Evolutionary conservation across 1,140 invertebrate genomes (phyloP).

Genomic region (Eueides isabella): DNA sequence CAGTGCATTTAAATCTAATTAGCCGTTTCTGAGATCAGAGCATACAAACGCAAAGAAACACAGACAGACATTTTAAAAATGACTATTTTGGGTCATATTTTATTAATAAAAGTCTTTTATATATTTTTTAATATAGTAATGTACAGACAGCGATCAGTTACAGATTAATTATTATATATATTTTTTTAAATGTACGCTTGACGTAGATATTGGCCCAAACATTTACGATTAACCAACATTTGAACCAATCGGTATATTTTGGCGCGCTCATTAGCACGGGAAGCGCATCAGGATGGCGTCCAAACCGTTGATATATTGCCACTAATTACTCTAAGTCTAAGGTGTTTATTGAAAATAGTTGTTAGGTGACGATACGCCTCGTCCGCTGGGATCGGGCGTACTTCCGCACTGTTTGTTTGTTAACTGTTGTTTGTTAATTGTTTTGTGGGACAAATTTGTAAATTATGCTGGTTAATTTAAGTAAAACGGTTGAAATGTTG

Average conservation of each 20-base stretch:
- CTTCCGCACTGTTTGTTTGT: constrained; percentile 51
- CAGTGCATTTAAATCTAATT: too few species aligned
- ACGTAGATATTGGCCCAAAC: background rate
- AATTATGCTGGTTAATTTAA: background rate
- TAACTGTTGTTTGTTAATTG: too few species aligned
- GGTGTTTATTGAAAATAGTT: constrained; percentile 80
- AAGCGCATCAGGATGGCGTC: constrained; percentile 64
- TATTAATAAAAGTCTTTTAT: too few species aligned
- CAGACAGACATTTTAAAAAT: too few species aligned
- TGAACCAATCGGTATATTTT: constrained; percentile 52
- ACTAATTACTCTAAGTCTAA: constrained; percentile 75
- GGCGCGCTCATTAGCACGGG: constrained; percentile 69
- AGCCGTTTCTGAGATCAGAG: too few species aligned
- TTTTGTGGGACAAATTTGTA: background rate
- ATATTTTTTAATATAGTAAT: too few species aligned
- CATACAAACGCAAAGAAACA: too few species aligned
- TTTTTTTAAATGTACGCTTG: too few species aligned
- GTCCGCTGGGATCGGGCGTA: constrained; percentile 59
- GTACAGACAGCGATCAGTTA: too few species aligned
- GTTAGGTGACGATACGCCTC: constrained; percentile 65
- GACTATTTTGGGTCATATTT: too few species aligned
- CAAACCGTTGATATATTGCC: constrained; percentile 76
- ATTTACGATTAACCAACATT: background rate
- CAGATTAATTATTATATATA: too few species aligned
- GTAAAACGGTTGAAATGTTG: too few species aligned